Evolutionary conservation across 2,888 invertebrate genomes (phyloP).

Genomic region (Luffia ferchaultella): DNA sequence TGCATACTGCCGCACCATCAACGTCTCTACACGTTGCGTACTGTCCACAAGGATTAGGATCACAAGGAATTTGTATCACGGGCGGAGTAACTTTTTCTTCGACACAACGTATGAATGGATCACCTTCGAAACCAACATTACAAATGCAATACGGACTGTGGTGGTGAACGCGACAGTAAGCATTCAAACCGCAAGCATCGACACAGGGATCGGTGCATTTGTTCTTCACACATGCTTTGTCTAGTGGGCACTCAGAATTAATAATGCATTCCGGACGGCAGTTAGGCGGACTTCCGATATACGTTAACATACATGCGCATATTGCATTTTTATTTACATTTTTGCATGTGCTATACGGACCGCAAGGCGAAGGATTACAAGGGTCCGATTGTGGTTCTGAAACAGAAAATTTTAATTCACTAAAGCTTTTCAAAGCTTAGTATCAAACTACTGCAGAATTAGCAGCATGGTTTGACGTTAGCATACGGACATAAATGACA

Average conservation of each 20-base stretch:
- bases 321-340: conserved; percentile 70
- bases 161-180: conserved; percentile 75
- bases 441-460: too few species aligned
- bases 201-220: conserved; percentile 85
- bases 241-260: conserved; percentile 80
- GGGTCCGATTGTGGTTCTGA: conserved; percentile 63
- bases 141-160: conserved; percentile 80
- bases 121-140: conserved; percentile 74
- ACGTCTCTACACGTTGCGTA: conserved; percentile 69
- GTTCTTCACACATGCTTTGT: conserved; percentile 77
- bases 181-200: conserved; percentile 74
- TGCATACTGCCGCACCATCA: conserved; percentile 63
- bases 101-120: conserved; percentile 71
- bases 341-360: conserved; percentile 77
- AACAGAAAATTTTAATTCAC: conserved; percentile 13
- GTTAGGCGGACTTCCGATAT: conserved; percentile 76
- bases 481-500: too few species aligned
- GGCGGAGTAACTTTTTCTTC: conserved; percentile 64
- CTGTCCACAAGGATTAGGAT: conserved; percentile 75
- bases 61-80: conserved; percentile 57
- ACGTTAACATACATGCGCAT: conserved; percentile 74
- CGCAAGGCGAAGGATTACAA: conserved; percentile 81
- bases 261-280: conserved; percentile 83
- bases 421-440: neutral
- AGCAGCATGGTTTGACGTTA: too few species aligned